Conservation (phyloP, 2,797 vertebrate genomes). For the Pantherophis vulpinus region DNA sequence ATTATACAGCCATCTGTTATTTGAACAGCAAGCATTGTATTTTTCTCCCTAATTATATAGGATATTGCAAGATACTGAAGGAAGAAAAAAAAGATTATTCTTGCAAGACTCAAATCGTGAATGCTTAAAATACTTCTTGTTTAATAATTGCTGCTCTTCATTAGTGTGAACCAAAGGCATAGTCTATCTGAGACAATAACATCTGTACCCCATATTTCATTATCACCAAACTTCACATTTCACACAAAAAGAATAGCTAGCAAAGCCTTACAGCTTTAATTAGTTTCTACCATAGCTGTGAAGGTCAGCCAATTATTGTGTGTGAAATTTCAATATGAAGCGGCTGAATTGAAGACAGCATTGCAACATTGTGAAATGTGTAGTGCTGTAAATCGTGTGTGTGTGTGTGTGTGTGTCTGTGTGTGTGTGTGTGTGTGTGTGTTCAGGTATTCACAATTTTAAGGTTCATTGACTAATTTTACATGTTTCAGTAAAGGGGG, state of each 20-base stretch:
- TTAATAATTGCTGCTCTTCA: conserved; percentile 77
- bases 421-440: no score
- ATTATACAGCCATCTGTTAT: conserved; percentile 39
- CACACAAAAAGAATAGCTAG: conserved; percentile 85
- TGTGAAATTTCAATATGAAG: conserved; percentile 90
- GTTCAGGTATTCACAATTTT: conserved; percentile 59
- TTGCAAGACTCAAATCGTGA: conserved; percentile 73
- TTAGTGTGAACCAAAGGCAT: conserved; percentile 76
- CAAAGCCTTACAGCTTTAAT: conserved; percentile 92
- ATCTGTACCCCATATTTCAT: conserved; percentile 86
- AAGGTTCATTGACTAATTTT: conserved; percentile 69
- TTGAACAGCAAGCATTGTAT: conserved; percentile 35
- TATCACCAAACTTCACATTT: conserved; percentile 95
- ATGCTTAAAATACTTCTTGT: conserved; percentile 71
- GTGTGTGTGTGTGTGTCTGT: no score
- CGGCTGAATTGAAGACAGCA: conserved; percentile 75
- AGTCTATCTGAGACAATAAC: conserved; percentile 77
- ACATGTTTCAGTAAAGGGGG: conserved; percentile 33
- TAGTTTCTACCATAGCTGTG: conserved; percentile 92
- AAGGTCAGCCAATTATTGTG: conserved; percentile 99
- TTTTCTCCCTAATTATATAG: conserved; percentile 48
- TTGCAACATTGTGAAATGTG: conserved; percentile 66
- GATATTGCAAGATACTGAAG: neutral
- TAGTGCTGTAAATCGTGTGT: conserved; percentile 39
- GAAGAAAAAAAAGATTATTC: conserved; percentile 51